Conservation (phyloP, 2,888 invertebrate species). For the Blomia tropicalis region DNA sequence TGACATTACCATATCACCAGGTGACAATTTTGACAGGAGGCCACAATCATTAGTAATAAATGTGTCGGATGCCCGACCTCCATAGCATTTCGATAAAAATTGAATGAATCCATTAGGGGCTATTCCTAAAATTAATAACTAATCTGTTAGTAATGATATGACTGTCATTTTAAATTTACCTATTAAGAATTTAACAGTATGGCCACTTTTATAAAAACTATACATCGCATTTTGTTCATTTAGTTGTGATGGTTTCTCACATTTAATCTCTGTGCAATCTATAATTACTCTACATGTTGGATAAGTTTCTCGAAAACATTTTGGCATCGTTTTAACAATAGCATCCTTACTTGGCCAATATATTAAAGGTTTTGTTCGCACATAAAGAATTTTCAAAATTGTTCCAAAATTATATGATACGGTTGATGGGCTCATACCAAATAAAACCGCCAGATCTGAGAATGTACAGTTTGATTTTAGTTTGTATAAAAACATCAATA, state of each 20-base stretch:
- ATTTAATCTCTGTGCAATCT: not conserved
- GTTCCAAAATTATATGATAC: too few species aligned
- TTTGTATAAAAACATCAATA: too few species aligned
- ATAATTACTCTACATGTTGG: not conserved
- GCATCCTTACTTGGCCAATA: not conserved
- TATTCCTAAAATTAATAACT: too few species aligned
- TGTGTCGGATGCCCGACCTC: not conserved
- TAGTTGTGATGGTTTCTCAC: not conserved
- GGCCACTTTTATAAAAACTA: not conserved
- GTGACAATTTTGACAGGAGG: not conserved
- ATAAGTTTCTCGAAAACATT: not conserved
- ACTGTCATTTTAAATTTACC: too few species aligned
- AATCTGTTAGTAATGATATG: too few species aligned
- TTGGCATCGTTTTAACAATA: not conserved
- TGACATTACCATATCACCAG: not conserved
- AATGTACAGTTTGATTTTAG: too few species aligned
- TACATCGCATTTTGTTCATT: not conserved
- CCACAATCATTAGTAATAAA: not conserved
- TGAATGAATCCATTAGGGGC: not conserved
- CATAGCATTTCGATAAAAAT: not conserved
- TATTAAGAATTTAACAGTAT: not conserved
- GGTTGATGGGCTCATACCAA: too few species aligned
- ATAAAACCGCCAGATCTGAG: too few species aligned
- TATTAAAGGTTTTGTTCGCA: not conserved
- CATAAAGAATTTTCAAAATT: not conserved